Percentiles rank a stretch among this genome's conserved stretches.
Conservation (phyloP, 2,113 vertebrate species). For the Pelodiscus sinensis region DNA sequence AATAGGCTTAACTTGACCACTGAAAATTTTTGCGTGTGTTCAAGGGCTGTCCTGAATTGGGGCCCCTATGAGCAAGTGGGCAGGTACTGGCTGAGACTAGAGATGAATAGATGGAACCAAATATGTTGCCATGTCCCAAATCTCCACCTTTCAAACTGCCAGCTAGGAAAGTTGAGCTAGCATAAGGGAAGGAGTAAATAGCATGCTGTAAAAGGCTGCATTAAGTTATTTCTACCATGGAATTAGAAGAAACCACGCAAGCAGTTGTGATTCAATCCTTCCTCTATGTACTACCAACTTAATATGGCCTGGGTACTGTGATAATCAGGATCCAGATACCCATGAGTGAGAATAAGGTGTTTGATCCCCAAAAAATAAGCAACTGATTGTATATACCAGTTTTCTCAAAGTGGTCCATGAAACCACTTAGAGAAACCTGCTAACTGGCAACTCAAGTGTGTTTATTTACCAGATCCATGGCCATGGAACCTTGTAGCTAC, state of each 20-base stretch:
- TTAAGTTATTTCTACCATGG: neutral
- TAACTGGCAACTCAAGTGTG: too few relatives aligned
- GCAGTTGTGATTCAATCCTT: neutral
- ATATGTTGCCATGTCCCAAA: neutral
- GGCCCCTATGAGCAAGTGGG: neutral
- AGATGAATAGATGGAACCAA: neutral
- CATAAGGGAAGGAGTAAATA: rapidly evolving
- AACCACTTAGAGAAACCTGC: too few relatives aligned
- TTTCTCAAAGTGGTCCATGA: too few relatives aligned
- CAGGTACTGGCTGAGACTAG: neutral
- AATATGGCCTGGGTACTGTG: rapidly evolving
- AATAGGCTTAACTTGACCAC: neutral
- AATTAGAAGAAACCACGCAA: neutral
- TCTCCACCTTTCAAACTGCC: neutral
- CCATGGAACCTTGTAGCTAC: too few relatives aligned
- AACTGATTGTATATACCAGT: neutral
- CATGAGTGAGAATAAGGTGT: neutral
- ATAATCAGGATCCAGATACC: neutral
- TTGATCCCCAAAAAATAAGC: neutral
- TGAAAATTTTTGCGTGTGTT: neutral
- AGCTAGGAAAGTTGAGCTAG: neutral
- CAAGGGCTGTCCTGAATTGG: neutral
- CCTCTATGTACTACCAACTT: neutral
- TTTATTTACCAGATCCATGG: too few relatives aligned
- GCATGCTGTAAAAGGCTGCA: neutral